Evolutionary conservation across 2,888 invertebrate genomes (phyloP).

Genomic region (Laothoe populi): DNA sequence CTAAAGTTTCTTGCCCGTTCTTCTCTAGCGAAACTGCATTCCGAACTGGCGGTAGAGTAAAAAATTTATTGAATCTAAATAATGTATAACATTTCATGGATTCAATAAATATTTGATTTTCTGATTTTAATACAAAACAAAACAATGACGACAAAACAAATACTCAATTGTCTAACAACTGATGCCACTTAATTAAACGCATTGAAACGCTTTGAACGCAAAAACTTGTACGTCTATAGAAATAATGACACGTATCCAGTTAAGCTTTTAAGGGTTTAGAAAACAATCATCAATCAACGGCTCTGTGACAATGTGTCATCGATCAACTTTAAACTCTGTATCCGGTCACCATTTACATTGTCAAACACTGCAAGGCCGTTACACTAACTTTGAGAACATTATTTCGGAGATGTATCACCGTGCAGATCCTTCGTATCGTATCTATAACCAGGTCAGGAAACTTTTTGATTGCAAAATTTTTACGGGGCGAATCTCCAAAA

Average conservation of each 20-base stretch:
- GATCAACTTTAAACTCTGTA: slow-evolving; percentile 58
- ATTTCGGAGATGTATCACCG: slow-evolving; percentile 27
- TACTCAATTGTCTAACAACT: slow-evolving; percentile 10
- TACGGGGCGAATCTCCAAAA: too few relatives aligned
- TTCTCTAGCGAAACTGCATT: too few relatives aligned
- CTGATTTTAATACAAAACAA: neutral
- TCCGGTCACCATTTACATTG: slow-evolving; percentile 35
- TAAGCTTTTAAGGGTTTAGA: slow-evolving; percentile 40
- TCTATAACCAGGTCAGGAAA: neutral
- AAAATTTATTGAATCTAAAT: too few relatives aligned
- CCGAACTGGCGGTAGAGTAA: too few relatives aligned
- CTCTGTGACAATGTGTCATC: slow-evolving; percentile 62
- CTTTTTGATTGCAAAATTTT: neutral
- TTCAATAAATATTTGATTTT: too few relatives aligned
- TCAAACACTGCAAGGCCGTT: slow-evolving; percentile 3
- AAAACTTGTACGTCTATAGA: slow-evolving; percentile 19
- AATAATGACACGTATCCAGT: slow-evolving; percentile 28
- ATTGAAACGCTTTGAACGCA: slow-evolving; percentile 34
- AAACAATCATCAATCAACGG: slow-evolving; percentile 61
- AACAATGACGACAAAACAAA: neutral
- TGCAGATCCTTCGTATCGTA: too few relatives aligned
- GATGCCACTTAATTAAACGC: slow-evolving; percentile 29
- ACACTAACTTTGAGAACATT: slow-evolving; percentile 35
- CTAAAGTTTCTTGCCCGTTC: too few relatives aligned
- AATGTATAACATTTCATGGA: too few relatives aligned